These are phyloP conservation scores for Calidris pugnax DNA, from an alignment of 2,113 vertebrate species.

Conservation along the genomic window DNA sequence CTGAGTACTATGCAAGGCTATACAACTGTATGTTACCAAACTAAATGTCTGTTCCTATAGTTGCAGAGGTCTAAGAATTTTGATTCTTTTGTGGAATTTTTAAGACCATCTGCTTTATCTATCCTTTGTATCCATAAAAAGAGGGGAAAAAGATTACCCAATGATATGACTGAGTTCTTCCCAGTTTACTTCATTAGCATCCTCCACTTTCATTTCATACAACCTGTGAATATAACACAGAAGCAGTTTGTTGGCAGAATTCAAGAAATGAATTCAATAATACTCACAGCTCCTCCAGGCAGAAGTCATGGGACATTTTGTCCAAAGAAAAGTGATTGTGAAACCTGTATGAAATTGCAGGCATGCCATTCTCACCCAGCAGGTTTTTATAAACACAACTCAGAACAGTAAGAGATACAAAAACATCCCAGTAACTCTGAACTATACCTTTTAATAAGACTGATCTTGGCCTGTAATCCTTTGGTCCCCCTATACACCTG, in stretches of 20 bases:
- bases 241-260: background rate
- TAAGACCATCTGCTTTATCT: background rate
- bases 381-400: background rate
- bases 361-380: background rate
- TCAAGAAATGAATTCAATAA: background rate
- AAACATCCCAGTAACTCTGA: background rate
- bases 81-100: background rate
- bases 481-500: background rate
- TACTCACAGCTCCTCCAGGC: background rate
- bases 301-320: background rate
- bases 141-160: conserved; percentile 62
- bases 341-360: background rate
- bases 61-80: background rate
- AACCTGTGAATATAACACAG: conserved; percentile 52
- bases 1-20: background rate
- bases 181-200: conserved; percentile 75
- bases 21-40: background rate
- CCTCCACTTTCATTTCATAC: conserved; percentile 65
- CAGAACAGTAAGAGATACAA: background rate
- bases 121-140: background rate
- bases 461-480: conserved; percentile 58
- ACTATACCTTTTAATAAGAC: conserved; percentile 76
- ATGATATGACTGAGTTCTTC: conserved; percentile 60
- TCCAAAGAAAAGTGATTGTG: background rate
- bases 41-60: background rate